Evolutionary conservation across 2,113 vertebrate genomes (phyloP).

Genomic region (Microcebus griseorufus): DNA sequence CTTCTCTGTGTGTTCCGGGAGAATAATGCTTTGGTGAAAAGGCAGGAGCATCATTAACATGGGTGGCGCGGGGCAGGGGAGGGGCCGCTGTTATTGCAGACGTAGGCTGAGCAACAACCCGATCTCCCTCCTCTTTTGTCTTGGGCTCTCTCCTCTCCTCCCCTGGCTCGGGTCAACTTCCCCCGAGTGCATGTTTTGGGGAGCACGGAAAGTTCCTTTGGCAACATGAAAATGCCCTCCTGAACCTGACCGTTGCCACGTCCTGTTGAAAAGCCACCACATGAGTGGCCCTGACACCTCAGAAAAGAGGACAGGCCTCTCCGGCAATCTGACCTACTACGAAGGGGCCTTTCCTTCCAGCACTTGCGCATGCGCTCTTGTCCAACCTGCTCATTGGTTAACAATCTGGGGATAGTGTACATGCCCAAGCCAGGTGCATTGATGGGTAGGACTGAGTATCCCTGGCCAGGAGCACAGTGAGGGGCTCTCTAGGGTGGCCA

Average conservation of each 20-base stretch:
- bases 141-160: background rate
- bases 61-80: rapidly evolving
- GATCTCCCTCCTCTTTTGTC: background rate
- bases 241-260: rapidly evolving
- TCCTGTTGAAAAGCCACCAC: background rate
- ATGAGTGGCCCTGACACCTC: rapidly evolving
- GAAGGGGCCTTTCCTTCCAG: background rate
- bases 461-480: rapidly evolving
- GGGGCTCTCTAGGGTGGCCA: background rate
- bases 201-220: rapidly evolving
- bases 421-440: rapidly evolving
- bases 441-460: rapidly evolving
- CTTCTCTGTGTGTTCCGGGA: slow-evolving; percentile 36
- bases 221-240: background rate
- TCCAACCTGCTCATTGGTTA: background rate
- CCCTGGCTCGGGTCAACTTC: background rate
- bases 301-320: background rate
- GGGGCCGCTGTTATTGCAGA: background rate
- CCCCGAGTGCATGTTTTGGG: background rate
- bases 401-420: rapidly evolving
- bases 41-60: background rate
- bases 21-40: background rate
- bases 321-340: rapidly evolving
- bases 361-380: rapidly evolving
- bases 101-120: rapidly evolving